These are phyloP conservation scores for Xanthorhoe designata DNA, from an alignment of 2,888 invertebrate genomes.

Conservation along the genomic window DNA sequence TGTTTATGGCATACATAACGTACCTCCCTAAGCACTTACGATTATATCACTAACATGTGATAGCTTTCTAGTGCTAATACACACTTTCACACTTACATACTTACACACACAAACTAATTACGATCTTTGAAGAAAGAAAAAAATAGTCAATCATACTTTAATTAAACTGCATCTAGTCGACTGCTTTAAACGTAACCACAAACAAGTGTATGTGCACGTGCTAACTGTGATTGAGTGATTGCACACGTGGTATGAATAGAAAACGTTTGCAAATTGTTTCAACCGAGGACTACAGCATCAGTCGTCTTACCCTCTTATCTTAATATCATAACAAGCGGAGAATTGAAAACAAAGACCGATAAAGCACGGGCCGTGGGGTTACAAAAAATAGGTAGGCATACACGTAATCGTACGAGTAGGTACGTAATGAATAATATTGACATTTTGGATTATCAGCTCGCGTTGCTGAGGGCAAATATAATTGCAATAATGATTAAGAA, in stretches of 20 bases:
- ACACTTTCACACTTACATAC: too few species aligned
- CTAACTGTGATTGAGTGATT: background rate
- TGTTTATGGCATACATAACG: background rate
- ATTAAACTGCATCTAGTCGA: background rate
- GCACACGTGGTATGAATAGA: background rate
- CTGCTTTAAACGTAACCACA: background rate
- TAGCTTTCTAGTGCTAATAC: background rate
- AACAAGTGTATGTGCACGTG: slow-evolving; percentile 2
- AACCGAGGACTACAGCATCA: slow-evolving; percentile 7
- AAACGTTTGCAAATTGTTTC: background rate
- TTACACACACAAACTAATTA: too few species aligned
- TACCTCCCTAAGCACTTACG: background rate
- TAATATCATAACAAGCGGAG: background rate
- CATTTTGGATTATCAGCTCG: slow-evolving; percentile 49
- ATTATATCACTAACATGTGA: background rate
- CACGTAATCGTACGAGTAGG: slow-evolving; percentile 40
- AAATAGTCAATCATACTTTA: too few species aligned
- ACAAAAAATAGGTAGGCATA: slow-evolving; percentile 34
- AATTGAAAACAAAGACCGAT: slow-evolving; percentile 40
- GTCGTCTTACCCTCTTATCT: background rate
- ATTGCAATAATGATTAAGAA: slow-evolving; percentile 33
- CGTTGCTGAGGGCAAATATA: slow-evolving; percentile 52
- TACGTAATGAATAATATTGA: slow-evolving; percentile 57
- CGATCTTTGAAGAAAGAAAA: background rate
- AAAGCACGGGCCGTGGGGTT: slow-evolving; percentile 51